phyloP scores from a whole-genome alignment of 2,888 invertebrate genomes.

The Phania funesta region DNA sequence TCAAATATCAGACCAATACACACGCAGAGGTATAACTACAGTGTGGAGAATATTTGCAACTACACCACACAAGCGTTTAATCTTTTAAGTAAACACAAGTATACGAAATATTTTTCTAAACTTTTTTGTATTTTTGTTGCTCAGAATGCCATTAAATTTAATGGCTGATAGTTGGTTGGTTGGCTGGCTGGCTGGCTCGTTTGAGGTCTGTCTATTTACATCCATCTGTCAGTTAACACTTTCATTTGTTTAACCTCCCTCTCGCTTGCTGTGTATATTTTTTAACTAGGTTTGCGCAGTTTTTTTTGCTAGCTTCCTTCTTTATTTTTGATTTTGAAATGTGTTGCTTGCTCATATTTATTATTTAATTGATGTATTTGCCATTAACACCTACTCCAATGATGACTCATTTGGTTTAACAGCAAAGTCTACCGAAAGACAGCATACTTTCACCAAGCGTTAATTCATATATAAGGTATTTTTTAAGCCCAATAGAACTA shows the following conservation, averaged over 20 bases:
- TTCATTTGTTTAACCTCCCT: constrained; percentile 65
- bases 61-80: constrained; percentile 20
- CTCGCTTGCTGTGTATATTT: constrained; percentile 15
- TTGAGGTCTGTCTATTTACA: constrained; percentile 52
- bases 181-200: not conserved
- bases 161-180: constrained; percentile 13
- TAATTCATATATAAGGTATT: no score
- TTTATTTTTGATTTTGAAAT: constrained; percentile 57
- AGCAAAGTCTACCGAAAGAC: not conserved
- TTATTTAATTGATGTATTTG: constrained; percentile 50
- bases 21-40: not conserved
- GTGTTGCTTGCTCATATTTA: constrained; percentile 47
- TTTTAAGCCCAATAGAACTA: no score
- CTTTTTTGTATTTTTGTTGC: constrained; percentile 23
- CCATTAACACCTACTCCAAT: constrained; percentile 6
- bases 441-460: not conserved
- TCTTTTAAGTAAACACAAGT: constrained; percentile 51
- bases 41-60: not conserved
- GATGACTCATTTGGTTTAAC: not conserved
- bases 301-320: constrained; percentile 22
- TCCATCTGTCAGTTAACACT: constrained; percentile 61
- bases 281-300: not conserved
- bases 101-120: constrained; percentile 25
- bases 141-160: constrained; percentile 28
- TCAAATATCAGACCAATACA: constrained; percentile 9